Percentiles rank a stretch among this genome's conserved stretches.
Evolutionary conservation across 30 jellyfish, hydroid and myxozoan species (phyloP).

Genomic region (Morbakka virulenta): DNA sequence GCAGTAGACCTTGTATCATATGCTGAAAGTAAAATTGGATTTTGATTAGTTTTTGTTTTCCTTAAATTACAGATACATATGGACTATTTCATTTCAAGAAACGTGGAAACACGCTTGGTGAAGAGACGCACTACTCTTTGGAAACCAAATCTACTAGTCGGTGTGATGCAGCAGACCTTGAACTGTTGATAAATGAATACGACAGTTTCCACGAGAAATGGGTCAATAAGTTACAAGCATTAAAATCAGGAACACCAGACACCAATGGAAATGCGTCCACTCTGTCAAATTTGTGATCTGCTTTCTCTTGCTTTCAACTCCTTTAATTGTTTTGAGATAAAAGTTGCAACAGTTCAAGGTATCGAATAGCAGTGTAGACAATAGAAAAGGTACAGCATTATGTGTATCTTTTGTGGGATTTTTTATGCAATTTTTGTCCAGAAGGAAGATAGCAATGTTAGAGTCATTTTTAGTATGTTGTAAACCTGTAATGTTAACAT

Average conservation of each 20-base stretch:
- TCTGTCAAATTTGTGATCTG: background rate
- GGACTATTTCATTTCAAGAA: background rate
- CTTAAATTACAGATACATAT: background rate
- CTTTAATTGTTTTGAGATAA: no score
- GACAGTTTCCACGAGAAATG: conserved; percentile 70
- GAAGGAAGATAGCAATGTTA: no score
- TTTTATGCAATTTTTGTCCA: no score
- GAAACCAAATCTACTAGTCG: background rate
- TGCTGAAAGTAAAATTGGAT: no score
- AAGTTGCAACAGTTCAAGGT: no score
- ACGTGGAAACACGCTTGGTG: background rate
- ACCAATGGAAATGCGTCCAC: conserved; percentile 28
- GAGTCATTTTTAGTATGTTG: no score
- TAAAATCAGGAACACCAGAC: conserved; percentile 7
- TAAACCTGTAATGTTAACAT: no score
- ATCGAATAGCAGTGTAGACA: no score
- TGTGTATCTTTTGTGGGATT: no score
- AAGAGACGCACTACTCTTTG: background rate
- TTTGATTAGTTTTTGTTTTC: no score
- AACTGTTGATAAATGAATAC: conserved; percentile 58
- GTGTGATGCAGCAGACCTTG: conserved; percentile 25
- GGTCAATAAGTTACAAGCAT: conserved; percentile 39
- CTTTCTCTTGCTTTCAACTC: background rate
- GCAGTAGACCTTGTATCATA: no score
- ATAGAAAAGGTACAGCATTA: no score